Conservation (phyloP, 2,888 invertebrate genomes). For the Ypsolopha scabrella region DNA sequence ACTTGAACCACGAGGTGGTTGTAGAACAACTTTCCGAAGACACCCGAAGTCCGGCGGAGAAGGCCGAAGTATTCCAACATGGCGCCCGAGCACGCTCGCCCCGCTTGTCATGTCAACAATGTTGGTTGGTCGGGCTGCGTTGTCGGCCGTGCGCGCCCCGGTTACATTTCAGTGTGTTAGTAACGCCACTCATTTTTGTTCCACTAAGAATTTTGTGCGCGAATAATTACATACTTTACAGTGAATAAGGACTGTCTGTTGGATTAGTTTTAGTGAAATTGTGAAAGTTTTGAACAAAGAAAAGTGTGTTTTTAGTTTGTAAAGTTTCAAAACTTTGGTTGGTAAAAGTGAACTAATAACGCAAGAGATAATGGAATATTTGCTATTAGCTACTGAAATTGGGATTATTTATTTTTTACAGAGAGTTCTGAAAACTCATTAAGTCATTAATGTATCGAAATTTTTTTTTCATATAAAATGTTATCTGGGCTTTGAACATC, state of each 20-base stretch:
- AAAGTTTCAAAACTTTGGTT: neutral
- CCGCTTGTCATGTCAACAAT: slow-evolving; percentile 69
- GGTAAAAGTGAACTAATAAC: neutral
- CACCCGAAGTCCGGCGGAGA: slow-evolving; percentile 32
- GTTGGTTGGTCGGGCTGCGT: slow-evolving; percentile 39
- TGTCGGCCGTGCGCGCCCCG: slow-evolving; percentile 34
- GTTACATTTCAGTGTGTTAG: slow-evolving; percentile 7
- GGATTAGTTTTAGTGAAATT: neutral
- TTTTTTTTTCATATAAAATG: no score
- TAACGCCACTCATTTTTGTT: neutral
- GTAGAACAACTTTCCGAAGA: slow-evolving; percentile 11
- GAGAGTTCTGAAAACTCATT: no score
- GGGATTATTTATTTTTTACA: no score
- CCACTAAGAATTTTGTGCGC: neutral
- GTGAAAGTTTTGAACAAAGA: slow-evolving; percentile 1
- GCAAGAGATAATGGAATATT: slow-evolving; percentile 10
- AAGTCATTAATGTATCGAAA: no score
- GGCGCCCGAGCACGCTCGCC: slow-evolving; percentile 17
- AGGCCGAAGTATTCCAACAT: slow-evolving; percentile 48
- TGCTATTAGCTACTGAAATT: slow-evolving; percentile 3
- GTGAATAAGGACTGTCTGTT: neutral
- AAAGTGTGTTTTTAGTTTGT: slow-evolving; percentile 6
- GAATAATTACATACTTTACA: neutral
- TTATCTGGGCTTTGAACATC: no score
- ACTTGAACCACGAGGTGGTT: neutral